phyloP scores from a whole-genome alignment of 2,888 invertebrate species.

The Habroteleia sp. region DNA sequence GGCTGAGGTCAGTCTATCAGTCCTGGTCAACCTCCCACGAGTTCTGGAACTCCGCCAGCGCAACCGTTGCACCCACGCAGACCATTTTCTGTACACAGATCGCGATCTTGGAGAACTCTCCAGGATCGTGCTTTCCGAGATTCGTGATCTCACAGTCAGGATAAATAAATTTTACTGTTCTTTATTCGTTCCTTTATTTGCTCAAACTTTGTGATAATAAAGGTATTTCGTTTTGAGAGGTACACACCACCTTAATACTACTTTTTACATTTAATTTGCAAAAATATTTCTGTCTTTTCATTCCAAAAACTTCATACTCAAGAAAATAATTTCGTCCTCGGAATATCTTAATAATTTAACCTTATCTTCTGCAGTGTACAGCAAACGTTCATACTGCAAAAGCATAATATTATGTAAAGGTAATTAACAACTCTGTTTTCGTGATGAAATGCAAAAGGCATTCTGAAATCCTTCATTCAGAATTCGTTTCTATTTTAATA shows the following conservation, averaged over 20 bases:
- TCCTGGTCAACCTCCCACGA: constrained; percentile 81
- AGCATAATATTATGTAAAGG: too few species aligned
- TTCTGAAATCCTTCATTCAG: too few species aligned
- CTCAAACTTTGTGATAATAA: constrained; percentile 32
- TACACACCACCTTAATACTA: not conserved
- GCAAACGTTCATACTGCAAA: too few species aligned
- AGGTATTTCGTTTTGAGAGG: constrained; percentile 25
- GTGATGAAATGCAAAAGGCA: too few species aligned
- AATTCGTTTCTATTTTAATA: too few species aligned
- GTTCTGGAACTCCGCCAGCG: constrained; percentile 77
- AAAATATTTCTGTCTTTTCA: not conserved
- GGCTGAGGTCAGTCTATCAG: constrained; percentile 80
- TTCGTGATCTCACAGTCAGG: constrained; percentile 61
- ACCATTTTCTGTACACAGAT: constrained; percentile 61
- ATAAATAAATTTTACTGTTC: constrained; percentile 59
- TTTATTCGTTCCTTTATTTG: constrained; percentile 47
- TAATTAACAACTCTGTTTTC: too few species aligned
- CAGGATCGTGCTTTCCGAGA: constrained; percentile 62
- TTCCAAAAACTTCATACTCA: too few species aligned
- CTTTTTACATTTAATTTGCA: constrained; percentile 1
- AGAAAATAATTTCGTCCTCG: too few species aligned
- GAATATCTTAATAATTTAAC: too few species aligned
- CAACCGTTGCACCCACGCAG: constrained; percentile 65
- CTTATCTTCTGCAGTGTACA: too few species aligned
- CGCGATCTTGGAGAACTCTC: constrained; percentile 62